Evolutionary conservation across 2,888 invertebrate genomes (phyloP), one percentile per base, ranked within the genome.

Genomic region (Spisula solida): DNA sequence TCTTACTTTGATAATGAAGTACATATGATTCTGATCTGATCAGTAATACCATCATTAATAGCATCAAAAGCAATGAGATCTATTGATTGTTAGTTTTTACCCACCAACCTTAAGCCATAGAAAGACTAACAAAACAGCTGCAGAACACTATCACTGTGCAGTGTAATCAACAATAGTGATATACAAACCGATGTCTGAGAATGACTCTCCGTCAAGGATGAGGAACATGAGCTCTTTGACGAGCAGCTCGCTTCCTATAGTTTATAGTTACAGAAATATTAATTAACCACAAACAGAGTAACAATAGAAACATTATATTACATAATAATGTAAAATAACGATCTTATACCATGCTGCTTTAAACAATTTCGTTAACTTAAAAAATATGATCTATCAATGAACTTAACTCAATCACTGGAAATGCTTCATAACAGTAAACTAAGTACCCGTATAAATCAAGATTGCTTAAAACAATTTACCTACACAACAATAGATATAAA

Each of bases 121-220:
- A 34, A 75, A 75, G 75, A 75, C 18, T 34, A 75, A 75, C 29
- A 75, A 70, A 16, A 75, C 31, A 31, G 25, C 34, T 31, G 34
- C 18, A 75, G 31, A 75, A 75, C 16, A 31, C 75, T 75, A 75
- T 31, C 16, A 75, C 1, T 31, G 75, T 18, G 75, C 16, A 75
- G n/a, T 20, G 60, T 18, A 75, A 31, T 14, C 16, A 34, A 75
- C 29, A 31, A 31, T 31, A 31, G 34, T 75, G 75, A 75, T 75
- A 83, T 83, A 83, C 83, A 83, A 83, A 83, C 83, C 83, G 75
- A 75, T n/a, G 70, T 31, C 48, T 83, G 83, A 0, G 83, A 83
- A 31, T 70, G 29, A 75, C 75, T 83, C 14, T 75, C 75, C 29
- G 83, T 70, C 48, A 70, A 51, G 18, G 83, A 83, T 20, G 70